Base-by-base conservation (phyloP, 2,888 invertebrate species). In the Mellilla xanthometata region DNA sequence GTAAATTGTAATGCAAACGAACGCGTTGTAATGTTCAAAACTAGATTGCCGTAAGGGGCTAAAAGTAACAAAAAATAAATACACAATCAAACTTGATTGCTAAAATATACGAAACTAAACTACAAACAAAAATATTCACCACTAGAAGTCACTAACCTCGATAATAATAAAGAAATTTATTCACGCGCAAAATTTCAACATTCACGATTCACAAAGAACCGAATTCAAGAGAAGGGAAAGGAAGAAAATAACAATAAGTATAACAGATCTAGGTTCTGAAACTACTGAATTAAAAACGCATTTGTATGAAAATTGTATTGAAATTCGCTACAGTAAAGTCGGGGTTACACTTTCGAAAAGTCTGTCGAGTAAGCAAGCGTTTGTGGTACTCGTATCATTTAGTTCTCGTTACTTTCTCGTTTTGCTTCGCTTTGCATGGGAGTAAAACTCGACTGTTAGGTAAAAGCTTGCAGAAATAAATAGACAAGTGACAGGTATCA, bases 261-360 rank as follows among this genome's bases (percentile, higher is more conserved):
- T 33, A 34, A 30, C 12, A 19, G 15, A 39, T 39, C 33, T 38
- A 13, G 13, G 39, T 39, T 19, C 26, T 33, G 32, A 39, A 33
- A 30, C 26, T 39, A 47, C 44, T 39, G 47, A 52, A 56, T 48
- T 47, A 48, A 49, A 56, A 52, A 43, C 23, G 43, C 47, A 48
- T 54, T 49, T 48, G 33, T 42, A 52, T 41, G 39, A 40, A 40
- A 52, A 51, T 39, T 32, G 38, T 45, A 56, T 49, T 23, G 47
- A 35, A 53, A 55, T 12, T 28, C 13, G 29, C 12, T 15, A 2
- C 5, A 8, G 2, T 27, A 33, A 41, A 24, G 41, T 13, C 3
- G 22, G 28, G 7, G 19, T 5, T 30, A 34, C 32, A 32, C 23
- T 34, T 19, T 28, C 6, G 7, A 19, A 0, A n/a, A 12, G 11